Evolutionary conservation across 2,888 invertebrate genomes (phyloP).

Genomic region (Napeogenes inachia): DNA sequence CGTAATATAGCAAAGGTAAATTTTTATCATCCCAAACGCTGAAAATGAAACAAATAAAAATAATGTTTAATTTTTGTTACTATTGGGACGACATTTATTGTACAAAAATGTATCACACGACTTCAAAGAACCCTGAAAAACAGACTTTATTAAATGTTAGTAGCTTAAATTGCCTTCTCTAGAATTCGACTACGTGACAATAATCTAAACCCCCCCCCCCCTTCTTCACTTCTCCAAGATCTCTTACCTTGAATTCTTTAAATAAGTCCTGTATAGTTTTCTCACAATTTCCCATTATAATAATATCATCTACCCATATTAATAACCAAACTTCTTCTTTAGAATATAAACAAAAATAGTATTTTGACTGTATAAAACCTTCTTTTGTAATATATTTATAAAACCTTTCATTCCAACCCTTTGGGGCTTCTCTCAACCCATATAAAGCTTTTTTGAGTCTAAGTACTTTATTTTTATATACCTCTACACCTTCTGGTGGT

Average conservation of each 20-base stretch:
- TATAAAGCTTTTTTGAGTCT: constrained; percentile 26
- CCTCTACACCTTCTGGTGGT: constrained; percentile 15
- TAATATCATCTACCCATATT: constrained; percentile 19
- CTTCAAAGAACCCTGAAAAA: too few relatives aligned
- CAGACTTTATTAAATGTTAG: too few relatives aligned
- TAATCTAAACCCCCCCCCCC: too few relatives aligned
- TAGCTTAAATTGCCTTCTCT: too few relatives aligned
- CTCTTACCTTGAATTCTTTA: constrained; percentile 20
- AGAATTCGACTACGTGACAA: too few relatives aligned
- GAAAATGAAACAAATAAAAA: too few relatives aligned
- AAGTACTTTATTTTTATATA: constrained; percentile 14
- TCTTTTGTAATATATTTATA: constrained; percentile 16
- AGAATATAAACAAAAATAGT: constrained; percentile 24
- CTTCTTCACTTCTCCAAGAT: constrained; percentile 21
- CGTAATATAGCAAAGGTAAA: too few relatives aligned
- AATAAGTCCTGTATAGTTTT: constrained; percentile 16
- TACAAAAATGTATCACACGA: too few relatives aligned
- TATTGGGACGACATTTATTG: too few relatives aligned
- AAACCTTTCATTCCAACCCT: constrained; percentile 26
- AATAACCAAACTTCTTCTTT: constrained; percentile 9
- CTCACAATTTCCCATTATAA: constrained; percentile 11
- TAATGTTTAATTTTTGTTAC: too few relatives aligned
- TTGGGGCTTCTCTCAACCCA: constrained; percentile 24
- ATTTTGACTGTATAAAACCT: constrained; percentile 17
- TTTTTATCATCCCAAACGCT: too few relatives aligned